A percentile compares a stretch with the other conserved stretches of the same genome.
These are phyloP conservation scores for Erebia aethiops DNA, from an alignment of 2,888 invertebrate species.

Conservation along the genomic window DNA sequence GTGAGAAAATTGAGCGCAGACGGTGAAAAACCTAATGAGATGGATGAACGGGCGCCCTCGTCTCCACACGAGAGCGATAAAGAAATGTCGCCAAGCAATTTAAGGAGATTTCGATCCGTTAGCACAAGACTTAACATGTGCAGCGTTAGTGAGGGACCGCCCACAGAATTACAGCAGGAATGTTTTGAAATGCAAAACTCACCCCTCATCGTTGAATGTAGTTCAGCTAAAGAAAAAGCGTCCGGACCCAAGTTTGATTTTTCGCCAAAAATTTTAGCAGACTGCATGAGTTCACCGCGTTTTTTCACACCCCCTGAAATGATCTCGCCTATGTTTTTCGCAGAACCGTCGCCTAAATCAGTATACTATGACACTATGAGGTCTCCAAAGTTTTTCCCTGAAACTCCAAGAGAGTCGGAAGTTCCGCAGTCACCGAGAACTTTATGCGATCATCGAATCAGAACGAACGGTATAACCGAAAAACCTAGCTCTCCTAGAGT, in stretches of 20 bases:
- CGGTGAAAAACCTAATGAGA: slow-evolving; percentile 47
- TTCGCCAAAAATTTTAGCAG: slow-evolving; percentile 70
- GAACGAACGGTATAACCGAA: slow-evolving; percentile 63
- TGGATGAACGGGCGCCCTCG: slow-evolving; percentile 45
- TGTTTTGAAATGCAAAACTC: slow-evolving; percentile 72
- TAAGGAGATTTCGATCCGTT: slow-evolving; percentile 70
- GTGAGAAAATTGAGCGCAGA: slow-evolving; percentile 56
- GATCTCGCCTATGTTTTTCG: slow-evolving; percentile 72
- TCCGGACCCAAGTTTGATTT: slow-evolving; percentile 72
- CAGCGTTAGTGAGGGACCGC: slow-evolving; percentile 60
- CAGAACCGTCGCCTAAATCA: slow-evolving; percentile 73
- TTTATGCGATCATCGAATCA: slow-evolving; percentile 64
- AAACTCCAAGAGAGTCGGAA: slow-evolving; percentile 67
- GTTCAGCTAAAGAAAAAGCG: slow-evolving; percentile 72
- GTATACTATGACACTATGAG: slow-evolving; percentile 75
- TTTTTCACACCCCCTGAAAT: slow-evolving; percentile 77
- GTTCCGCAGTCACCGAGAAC: slow-evolving; percentile 70
- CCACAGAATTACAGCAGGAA: slow-evolving; percentile 63
- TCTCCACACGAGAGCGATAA: slow-evolving; percentile 52
- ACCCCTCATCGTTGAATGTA: slow-evolving; percentile 68
- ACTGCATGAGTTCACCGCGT: slow-evolving; percentile 67
- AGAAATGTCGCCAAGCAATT: slow-evolving; percentile 64
- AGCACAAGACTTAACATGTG: slow-evolving; percentile 73
- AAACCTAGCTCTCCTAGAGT: slow-evolving; percentile 66
- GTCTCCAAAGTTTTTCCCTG: slow-evolving; percentile 75